phyloP scores from a whole-genome alignment of 2,797 vertebrate species.

The Rostrhamus sociabilis region DNA sequence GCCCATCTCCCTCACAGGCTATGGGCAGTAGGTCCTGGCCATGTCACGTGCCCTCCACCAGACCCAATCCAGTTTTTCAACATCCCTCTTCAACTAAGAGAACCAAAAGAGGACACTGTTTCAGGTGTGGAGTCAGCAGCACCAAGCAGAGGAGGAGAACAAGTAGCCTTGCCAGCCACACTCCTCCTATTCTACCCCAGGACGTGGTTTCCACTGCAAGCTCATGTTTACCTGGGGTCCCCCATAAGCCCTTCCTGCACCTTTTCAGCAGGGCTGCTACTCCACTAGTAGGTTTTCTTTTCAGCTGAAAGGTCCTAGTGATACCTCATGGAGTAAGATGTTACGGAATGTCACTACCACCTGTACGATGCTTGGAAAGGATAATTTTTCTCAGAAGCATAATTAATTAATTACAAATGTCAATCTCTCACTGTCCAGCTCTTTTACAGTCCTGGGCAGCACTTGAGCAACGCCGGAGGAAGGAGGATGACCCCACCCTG shows the following conservation, averaged over 20 bases:
- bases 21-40: not conserved
- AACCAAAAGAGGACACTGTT: not conserved
- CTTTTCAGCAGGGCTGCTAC: not conserved
- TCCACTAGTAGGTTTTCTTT: not conserved
- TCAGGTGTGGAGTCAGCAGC: not conserved
- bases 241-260: not conserved
- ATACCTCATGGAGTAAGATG: not conserved
- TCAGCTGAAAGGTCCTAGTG: not conserved
- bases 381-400: not conserved
- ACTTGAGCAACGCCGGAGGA: not conserved
- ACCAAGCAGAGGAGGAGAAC: not conserved
- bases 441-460: not conserved
- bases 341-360: not conserved
- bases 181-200: not conserved
- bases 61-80: not conserved
- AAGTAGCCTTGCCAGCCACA: not conserved
- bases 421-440: not conserved
- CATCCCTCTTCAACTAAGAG: accelerated
- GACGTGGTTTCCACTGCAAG: not conserved
- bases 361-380: not conserved
- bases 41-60: accelerated
- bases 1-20: not conserved
- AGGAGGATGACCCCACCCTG: not conserved
- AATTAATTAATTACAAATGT: not conserved
- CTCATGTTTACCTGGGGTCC: not conserved